Evolutionary conservation across 2,113 vertebrate species (phyloP).

Genomic region (Proteles cristata): DNA sequence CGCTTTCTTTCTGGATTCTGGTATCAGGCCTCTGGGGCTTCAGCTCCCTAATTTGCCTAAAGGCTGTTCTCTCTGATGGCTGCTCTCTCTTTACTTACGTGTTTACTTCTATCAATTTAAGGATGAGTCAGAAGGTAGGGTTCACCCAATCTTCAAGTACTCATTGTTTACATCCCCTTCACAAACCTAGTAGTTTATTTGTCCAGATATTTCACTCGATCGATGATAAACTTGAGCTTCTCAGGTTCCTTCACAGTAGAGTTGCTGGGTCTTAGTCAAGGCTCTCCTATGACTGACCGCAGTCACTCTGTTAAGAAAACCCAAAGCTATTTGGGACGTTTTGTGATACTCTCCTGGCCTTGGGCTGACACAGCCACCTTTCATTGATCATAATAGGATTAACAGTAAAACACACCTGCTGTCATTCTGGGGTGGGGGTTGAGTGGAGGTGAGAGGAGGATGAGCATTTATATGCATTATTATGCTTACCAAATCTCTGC

Average conservation of each 20-base stretch:
- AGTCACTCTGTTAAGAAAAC: conserved; percentile 14
- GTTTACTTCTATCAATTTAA: neutral
- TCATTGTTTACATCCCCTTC: neutral
- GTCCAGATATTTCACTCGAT: neutral
- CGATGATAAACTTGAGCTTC: neutral
- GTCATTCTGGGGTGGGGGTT: neutral
- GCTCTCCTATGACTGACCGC: neutral
- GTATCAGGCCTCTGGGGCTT: neutral
- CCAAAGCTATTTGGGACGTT: neutral
- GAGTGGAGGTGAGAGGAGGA: neutral
- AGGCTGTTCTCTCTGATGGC: neutral
- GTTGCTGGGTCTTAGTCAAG: neutral
- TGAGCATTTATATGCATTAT: neutral
- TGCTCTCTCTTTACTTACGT: neutral
- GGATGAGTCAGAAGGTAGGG: neutral
- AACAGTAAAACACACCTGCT: neutral
- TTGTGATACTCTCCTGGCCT: neutral
- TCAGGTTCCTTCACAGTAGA: neutral
- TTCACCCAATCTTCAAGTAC: neutral
- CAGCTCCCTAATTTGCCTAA: neutral
- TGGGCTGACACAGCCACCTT: neutral
- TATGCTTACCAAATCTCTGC: neutral
- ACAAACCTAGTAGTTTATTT: neutral
- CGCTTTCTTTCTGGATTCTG: conserved; percentile 18
- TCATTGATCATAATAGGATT: neutral